Percentiles rank a stretch among this genome's conserved stretches.
Evolutionary conservation across 2,888 invertebrate species (phyloP).

Genomic region (Euzetes globulus): DNA sequence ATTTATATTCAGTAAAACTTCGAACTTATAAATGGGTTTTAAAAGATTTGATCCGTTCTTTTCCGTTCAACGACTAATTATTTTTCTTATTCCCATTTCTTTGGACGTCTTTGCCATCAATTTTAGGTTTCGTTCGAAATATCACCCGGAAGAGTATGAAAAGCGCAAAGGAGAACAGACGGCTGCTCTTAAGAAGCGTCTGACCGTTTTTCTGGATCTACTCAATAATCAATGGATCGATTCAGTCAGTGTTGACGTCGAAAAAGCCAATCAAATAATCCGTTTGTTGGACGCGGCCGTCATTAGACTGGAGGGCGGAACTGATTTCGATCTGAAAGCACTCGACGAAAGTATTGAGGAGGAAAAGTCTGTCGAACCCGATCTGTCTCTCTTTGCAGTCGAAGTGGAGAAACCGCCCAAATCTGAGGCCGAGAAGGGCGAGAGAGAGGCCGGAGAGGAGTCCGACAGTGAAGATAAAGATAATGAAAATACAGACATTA

Average conservation of each 20-base stretch:
- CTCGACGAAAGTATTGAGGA: conserved; percentile 56
- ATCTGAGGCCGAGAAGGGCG: background rate
- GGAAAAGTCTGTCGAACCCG: conserved; percentile 38
- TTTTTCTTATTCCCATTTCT: conserved; percentile 26
- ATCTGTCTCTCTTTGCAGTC: conserved; percentile 37
- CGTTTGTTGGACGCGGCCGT: conserved; percentile 90
- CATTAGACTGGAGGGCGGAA: conserved; percentile 81
- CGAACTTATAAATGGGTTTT: conserved; percentile 9
- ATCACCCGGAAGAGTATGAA: conserved; percentile 92
- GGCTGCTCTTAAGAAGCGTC: conserved; percentile 70
- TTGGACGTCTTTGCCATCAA: background rate
- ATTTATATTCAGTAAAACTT: background rate
- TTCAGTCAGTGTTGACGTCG: conserved; percentile 72
- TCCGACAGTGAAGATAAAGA: conserved; percentile 44
- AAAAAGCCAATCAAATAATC: conserved; percentile 65
- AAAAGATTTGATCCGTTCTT: background rate
- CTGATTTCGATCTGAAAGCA: conserved; percentile 68
- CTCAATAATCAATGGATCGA: conserved; percentile 62
- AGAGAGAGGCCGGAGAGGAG: conserved; percentile 36
- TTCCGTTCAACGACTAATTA: background rate
- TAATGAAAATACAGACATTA: conserved; percentile 36
- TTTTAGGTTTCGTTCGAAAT: conserved; percentile 94
- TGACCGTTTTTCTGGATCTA: conserved; percentile 78
- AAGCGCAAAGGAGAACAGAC: conserved; percentile 81
- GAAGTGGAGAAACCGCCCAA: conserved; percentile 34